These are phyloP conservation scores for Tribolium castaneum DNA, from an alignment of 1,140 invertebrate species.

Conservation along the genomic window DNA sequence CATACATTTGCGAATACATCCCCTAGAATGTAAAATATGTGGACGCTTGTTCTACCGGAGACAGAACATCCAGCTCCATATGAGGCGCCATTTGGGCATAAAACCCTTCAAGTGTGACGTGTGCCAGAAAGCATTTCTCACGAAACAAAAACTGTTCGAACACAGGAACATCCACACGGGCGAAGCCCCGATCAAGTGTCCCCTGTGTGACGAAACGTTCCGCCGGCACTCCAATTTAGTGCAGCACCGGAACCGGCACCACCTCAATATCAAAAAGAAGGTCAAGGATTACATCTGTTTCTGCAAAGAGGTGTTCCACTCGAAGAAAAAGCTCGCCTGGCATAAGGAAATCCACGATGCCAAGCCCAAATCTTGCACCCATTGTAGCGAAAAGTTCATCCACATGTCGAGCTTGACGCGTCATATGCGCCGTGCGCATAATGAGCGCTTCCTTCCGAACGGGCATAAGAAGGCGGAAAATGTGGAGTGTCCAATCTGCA, in stretches of 20 bases:
- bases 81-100: slow-evolving; percentile 82
- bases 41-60: slow-evolving; percentile 81
- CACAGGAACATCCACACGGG: slow-evolving; percentile 86
- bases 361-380: slow-evolving; percentile 84
- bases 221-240: slow-evolving; percentile 86
- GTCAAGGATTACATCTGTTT: slow-evolving; percentile 83
- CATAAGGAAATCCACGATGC: slow-evolving; percentile 86
- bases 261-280: slow-evolving; percentile 74
- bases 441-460: slow-evolving; percentile 77
- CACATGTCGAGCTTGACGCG: slow-evolving; percentile 83
- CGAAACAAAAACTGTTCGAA: slow-evolving; percentile 80
- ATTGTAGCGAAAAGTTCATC: slow-evolving; percentile 86
- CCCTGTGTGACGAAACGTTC: slow-evolving; percentile 85
- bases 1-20: slow-evolving; percentile 80
- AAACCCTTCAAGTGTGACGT: slow-evolving; percentile 80
- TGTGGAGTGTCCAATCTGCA: slow-evolving; percentile 83
- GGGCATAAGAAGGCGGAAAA: slow-evolving; percentile 73
- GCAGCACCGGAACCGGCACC: slow-evolving; percentile 81
- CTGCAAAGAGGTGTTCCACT: slow-evolving; percentile 84
- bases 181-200: slow-evolving; percentile 83
- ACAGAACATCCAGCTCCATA: slow-evolving; percentile 79
- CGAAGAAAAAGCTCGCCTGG: slow-evolving; percentile 84
- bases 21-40: slow-evolving; percentile 81
- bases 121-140: slow-evolving; percentile 83
- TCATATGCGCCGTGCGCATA: slow-evolving; percentile 84